These are phyloP conservation scores for Eulemur mongoz DNA, from an alignment of 2,797 vertebrate species.

Conservation along the genomic window DNA sequence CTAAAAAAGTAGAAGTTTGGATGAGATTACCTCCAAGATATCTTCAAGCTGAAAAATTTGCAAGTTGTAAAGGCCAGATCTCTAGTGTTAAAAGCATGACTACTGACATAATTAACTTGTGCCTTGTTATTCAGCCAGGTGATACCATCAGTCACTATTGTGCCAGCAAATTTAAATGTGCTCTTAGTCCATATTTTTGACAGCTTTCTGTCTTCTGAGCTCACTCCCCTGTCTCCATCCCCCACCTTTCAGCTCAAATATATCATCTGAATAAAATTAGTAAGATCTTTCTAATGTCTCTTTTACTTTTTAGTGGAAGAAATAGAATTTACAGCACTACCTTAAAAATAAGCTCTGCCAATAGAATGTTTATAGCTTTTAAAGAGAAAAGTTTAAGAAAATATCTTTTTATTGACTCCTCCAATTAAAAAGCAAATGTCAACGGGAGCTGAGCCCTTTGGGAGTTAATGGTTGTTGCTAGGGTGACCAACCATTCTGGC, in stretches of 20 bases:
- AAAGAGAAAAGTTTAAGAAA: slow-evolving; percentile 62
- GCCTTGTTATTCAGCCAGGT: background rate
- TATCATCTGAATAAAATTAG: slow-evolving; percentile 24
- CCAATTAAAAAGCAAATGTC: slow-evolving; percentile 42
- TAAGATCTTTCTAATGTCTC: slow-evolving; percentile 17
- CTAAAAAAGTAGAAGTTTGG: background rate
- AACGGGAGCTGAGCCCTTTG: background rate
- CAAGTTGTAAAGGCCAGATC: background rate
- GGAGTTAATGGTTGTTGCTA: slow-evolving; percentile 55
- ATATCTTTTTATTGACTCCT: slow-evolving; percentile 6
- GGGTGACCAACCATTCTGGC: slow-evolving; percentile 47
- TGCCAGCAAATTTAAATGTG: background rate
- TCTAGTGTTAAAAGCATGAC: background rate
- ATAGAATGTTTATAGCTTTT: slow-evolving; percentile 40
- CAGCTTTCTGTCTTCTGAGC: background rate
- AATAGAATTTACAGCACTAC: slow-evolving; percentile 23
- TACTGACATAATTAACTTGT: background rate
- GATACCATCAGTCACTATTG: background rate
- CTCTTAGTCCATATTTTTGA: background rate
- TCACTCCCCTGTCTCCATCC: background rate
- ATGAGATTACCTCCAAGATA: background rate
- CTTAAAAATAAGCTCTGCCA: slow-evolving; percentile 24
- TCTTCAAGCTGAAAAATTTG: background rate
- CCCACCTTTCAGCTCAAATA: slow-evolving; percentile 12
- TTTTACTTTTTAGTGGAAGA: slow-evolving; percentile 45